A percentile compares a stretch with the other conserved stretches of the same genome.
Conservation (phyloP, 1,140 invertebrate genomes). For the Monochamus saltuarius region DNA sequence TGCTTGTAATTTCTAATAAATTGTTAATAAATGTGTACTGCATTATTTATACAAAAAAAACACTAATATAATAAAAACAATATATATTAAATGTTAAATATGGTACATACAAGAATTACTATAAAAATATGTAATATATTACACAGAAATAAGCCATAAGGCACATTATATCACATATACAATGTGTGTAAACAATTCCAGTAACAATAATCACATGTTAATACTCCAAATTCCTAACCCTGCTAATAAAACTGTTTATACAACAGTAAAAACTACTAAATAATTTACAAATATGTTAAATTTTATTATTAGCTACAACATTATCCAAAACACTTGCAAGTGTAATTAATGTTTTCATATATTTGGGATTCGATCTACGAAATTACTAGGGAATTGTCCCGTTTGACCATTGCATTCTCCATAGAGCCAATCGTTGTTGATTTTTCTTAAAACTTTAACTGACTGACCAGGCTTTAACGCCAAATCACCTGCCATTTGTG, state of each 20-base stretch:
- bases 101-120: too few relatives aligned
- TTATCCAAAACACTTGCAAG: too few relatives aligned
- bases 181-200: too few relatives aligned
- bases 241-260: not conserved
- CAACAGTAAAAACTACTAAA: not conserved
- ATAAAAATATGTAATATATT: too few relatives aligned
- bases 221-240: not conserved
- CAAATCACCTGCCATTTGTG: conserved; percentile 54
- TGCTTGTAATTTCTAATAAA: conserved; percentile 19
- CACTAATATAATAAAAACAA: too few relatives aligned
- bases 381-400: conserved; percentile 82
- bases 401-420: conserved; percentile 66
- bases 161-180: too few relatives aligned
- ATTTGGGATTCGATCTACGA: conserved; percentile 59
- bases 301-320: too few relatives aligned
- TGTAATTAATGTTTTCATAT: conserved; percentile 13
- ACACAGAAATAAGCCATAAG: too few relatives aligned
- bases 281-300: not conserved
- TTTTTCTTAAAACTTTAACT: conserved; percentile 68
- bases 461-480: conserved; percentile 64
- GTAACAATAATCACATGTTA: too few relatives aligned
- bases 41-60: too few relatives aligned
- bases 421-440: conserved; percentile 80
- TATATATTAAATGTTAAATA: too few relatives aligned
- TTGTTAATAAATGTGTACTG: conserved; percentile 12